Conservation (phyloP, 2,888 invertebrate genomes). For the Caenorhabditis angaria region DNA sequence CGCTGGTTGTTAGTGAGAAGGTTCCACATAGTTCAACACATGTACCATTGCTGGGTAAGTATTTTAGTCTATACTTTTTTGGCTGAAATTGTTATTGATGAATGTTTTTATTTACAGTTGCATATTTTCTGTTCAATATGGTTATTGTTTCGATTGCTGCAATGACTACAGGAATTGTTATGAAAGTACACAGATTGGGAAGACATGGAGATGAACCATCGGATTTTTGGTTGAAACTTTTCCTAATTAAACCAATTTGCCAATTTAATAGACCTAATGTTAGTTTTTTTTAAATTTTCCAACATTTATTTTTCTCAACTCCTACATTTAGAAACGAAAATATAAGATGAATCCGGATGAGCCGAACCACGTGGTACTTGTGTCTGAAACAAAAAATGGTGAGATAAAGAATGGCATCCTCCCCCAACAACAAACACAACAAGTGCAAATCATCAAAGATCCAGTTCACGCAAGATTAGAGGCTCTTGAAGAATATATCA, state of each 20-base stretch:
- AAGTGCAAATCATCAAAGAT: neutral
- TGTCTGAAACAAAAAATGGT: slow-evolving; percentile 25
- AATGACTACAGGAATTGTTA: slow-evolving; percentile 64
- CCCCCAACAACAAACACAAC: slow-evolving; percentile 7
- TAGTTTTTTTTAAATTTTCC: too few relatives aligned
- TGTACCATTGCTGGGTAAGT: slow-evolving; percentile 64
- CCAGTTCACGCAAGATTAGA: slow-evolving; percentile 29
- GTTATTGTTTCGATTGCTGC: slow-evolving; percentile 65
- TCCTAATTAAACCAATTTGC: slow-evolving; percentile 43
- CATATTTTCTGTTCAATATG: slow-evolving; percentile 71
- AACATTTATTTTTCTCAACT: neutral
- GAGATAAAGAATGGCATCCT: neutral
- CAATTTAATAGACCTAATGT: neutral
- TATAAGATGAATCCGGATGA: slow-evolving; percentile 43
- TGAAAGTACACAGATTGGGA: slow-evolving; percentile 63
- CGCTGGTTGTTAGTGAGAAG: slow-evolving; percentile 69
- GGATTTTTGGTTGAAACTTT: slow-evolving; percentile 51
- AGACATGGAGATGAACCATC: slow-evolving; percentile 61
- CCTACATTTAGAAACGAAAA: slow-evolving; percentile 24
- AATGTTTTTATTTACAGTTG: slow-evolving; percentile 51
- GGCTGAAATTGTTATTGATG: slow-evolving; percentile 5
- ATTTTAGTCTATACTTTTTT: neutral
- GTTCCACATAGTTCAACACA: slow-evolving; percentile 69
- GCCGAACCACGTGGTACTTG: slow-evolving; percentile 36
- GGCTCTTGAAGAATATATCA: slow-evolving; percentile 51